Evolutionary conservation across 2,113 vertebrate genomes (phyloP), one percentile per base, ranked within the genome.

Genomic region (Irena cyanogastra): DNA sequence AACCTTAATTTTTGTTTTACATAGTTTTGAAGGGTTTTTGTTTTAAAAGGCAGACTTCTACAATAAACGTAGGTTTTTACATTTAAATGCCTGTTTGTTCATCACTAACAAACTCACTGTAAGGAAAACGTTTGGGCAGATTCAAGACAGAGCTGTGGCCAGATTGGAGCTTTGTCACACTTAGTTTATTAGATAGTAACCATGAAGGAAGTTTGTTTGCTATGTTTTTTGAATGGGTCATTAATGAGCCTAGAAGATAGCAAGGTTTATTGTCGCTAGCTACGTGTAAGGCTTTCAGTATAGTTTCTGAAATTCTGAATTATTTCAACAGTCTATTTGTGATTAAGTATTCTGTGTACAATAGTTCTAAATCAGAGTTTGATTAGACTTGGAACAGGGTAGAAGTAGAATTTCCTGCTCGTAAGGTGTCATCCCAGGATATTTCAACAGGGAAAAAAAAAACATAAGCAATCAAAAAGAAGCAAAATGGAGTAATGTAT

Each of bases 251-350:
- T 79, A 21, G 21, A 79, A 47, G 16, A 49, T 28, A 23, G 31
- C 33, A 63, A 42, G 5, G 9, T 65, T 78, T 78, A 16, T 41
- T 89, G 27, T 50, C 75, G 44, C 49, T 75, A 60, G 42, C 39
- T 69, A 10, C 0, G 0, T 45, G 4, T 80, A 50, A 76, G 68
- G 22, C 6, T 21, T 65, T 37, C n/a, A 31, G 10, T 77, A 16
- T 47, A 31, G 33, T 68, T 85, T 89, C 28, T 70, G 37, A 81
- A 83, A 33, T 74, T 92, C 4, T 57, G 18, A 80, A 65, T 68
- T 83, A 30, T 23, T 79, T 70, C 80, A 7, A 7, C 27, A 6
- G 10, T 79, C 22, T 69, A 11, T 45, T 81, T 83, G 17, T 79
- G 65, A 50, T 53, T 49, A 93, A 91, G 15, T 87, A n/a, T 61